A percentile compares a stretch with the other conserved stretches of the same genome.
Evolutionary conservation across 30 jellyfish, hydroid and myxozoan species (phyloP).

Genomic region (Hydractinia symbiolongicarpus): DNA sequence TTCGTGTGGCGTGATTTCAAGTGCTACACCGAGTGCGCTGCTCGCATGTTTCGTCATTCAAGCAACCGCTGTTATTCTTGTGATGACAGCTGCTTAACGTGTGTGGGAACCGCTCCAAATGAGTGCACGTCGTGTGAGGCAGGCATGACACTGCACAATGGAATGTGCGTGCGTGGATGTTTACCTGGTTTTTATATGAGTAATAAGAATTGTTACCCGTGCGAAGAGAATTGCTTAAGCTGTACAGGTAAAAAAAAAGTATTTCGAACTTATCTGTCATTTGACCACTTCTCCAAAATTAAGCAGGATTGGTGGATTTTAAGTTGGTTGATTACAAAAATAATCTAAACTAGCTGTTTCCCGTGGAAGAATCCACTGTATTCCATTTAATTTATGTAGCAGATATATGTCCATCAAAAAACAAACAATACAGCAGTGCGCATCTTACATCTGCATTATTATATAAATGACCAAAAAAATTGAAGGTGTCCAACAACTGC

Average conservation of each 20-base stretch:
- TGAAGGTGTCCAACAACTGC: no score
- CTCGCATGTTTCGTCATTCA: conserved; percentile 27
- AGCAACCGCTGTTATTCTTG: conserved; percentile 46
- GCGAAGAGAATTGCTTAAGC: conserved; percentile 26
- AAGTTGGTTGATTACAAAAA: no score
- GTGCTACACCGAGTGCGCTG: conserved; percentile 59
- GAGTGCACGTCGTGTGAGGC: conserved; percentile 64
- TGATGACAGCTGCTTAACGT: conserved; percentile 45
- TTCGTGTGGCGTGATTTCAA: conserved; percentile 57
- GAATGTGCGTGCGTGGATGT: conserved; percentile 35
- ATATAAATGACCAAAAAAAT: no score
- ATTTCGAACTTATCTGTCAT: neutral
- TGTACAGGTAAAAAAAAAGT: conserved; percentile 26
- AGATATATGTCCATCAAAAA: no score
- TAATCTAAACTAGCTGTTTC: no score
- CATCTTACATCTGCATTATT: no score
- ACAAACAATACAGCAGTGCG: no score
- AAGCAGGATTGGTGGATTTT: neutral
- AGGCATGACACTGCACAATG: conserved; percentile 31
- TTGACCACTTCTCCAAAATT: neutral
- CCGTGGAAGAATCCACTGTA: no score
- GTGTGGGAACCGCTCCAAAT: conserved; percentile 62
- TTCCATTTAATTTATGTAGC: no score
- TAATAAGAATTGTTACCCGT: conserved; percentile 16
- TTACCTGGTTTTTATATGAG: conserved; percentile 15